phyloP scores from a whole-genome alignment of 2,797 vertebrate species.

The Trematomus bernacchii region DNA sequence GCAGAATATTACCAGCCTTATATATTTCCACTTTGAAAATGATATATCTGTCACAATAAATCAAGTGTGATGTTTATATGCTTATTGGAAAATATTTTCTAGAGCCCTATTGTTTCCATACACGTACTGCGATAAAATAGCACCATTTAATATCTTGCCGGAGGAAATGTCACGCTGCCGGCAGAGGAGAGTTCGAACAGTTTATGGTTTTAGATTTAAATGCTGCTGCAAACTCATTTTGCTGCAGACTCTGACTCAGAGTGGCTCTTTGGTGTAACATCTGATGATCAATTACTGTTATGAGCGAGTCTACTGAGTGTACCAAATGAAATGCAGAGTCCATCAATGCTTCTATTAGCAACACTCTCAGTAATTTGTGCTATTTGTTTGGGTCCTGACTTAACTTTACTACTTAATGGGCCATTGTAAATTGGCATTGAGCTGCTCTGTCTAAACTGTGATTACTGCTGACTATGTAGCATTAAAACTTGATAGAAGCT shows the following conservation, averaged over 20 bases:
- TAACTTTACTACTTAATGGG: conserved; percentile 41
- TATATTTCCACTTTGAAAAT: conserved; percentile 14
- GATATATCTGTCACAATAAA: background rate
- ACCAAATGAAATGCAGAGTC: conserved; percentile 46
- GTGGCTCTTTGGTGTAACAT: conserved; percentile 21
- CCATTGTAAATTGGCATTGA: conserved; percentile 33
- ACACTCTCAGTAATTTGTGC: conserved; percentile 20
- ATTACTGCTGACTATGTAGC: background rate
- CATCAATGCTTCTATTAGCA: conserved; percentile 48
- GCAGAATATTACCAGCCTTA: background rate
- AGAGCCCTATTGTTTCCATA: conserved; percentile 16
- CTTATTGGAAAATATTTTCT: conserved; percentile 30
- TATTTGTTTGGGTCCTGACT: conserved; percentile 49
- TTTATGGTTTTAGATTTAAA: conserved; percentile 31
- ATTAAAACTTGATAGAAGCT: conserved; percentile 19
- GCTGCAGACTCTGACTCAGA: conserved; percentile 7
- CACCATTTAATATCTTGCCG: conserved; percentile 9
- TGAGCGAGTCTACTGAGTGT: conserved; percentile 27
- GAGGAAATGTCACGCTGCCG: conserved; percentile 10
- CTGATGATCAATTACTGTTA: conserved; percentile 21
- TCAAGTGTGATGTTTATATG: conserved; percentile 31
- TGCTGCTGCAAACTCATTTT: conserved; percentile 17
- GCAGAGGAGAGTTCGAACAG: conserved; percentile 7
- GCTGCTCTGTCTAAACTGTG: conserved; percentile 37
- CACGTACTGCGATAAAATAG: conserved; percentile 1